Evolutionary conservation across 2,888 invertebrate species (phyloP).

Genomic region (Strigamia transsilvanica): DNA sequence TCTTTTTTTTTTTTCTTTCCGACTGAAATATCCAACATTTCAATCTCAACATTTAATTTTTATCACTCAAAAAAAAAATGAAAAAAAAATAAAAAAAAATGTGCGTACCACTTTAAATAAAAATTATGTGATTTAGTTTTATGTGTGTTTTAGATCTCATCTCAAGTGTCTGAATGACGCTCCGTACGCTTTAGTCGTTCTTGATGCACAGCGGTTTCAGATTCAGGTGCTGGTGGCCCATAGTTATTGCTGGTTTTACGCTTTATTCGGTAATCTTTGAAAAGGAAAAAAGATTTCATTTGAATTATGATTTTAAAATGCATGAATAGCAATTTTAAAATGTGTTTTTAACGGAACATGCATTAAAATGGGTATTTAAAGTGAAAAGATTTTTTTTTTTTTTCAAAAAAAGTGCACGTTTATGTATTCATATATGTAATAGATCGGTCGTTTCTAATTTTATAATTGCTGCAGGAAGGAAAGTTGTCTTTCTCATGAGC

Average conservation of each 20-base stretch:
- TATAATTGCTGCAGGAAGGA: not conserved
- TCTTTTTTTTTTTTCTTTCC: not conserved
- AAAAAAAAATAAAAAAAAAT: no score
- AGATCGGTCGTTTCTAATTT: slow-evolving; percentile 6
- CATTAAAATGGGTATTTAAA: not conserved
- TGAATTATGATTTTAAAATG: slow-evolving; percentile 3
- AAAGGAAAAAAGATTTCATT: not conserved
- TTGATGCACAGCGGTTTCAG: not conserved
- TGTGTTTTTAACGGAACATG: not conserved
- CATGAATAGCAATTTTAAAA: not conserved
- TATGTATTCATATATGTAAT: no score
- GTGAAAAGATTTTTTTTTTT: no score
- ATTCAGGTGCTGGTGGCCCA: not conserved
- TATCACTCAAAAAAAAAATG: not conserved
- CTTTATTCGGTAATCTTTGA: not conserved
- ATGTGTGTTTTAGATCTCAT: not conserved
- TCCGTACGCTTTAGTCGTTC: no score
- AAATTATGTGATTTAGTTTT: not conserved
- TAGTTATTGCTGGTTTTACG: not conserved
- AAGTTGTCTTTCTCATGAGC: slow-evolving; percentile 5
- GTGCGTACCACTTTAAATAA: not conserved
- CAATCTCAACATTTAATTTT: not conserved
- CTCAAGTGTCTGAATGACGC: not conserved
- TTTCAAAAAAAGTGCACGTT: no score
- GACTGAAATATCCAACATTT: not conserved